phyloP scores from a whole-genome alignment of 2,888 invertebrate genomes.

The Melikaiella ostensackeni region DNA sequence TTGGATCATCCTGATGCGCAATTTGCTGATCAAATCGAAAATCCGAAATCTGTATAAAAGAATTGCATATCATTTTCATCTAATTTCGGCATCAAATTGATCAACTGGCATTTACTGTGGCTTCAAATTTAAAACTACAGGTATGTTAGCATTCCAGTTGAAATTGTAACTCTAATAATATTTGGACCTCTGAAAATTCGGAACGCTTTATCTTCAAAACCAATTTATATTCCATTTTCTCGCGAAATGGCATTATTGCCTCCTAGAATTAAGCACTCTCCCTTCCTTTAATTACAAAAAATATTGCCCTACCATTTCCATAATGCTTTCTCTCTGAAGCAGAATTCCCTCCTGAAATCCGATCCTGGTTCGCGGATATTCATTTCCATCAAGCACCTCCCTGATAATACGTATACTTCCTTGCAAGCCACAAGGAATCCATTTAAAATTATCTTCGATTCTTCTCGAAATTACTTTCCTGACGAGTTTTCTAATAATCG shows the following conservation, averaged over 20 bases:
- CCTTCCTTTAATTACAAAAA: slow-evolving; percentile 10
- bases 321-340: slow-evolving; percentile 27
- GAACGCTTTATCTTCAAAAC: background rate
- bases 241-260: background rate
- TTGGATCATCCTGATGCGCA: too few relatives aligned
- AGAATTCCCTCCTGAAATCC: slow-evolving; percentile 34
- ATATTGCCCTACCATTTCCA: slow-evolving; percentile 19
- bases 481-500: slow-evolving; percentile 13
- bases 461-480: slow-evolving; percentile 33
- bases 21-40: too few relatives aligned
- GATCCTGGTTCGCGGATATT: slow-evolving; percentile 8
- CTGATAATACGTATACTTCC: slow-evolving; percentile 22
- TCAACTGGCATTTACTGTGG: too few relatives aligned
- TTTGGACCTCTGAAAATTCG: background rate
- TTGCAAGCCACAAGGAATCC: slow-evolving; percentile 4
- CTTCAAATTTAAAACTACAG: too few relatives aligned
- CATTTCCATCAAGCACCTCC: slow-evolving; percentile 28
- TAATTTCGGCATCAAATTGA: too few relatives aligned
- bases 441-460: slow-evolving; percentile 36
- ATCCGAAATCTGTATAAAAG: too few relatives aligned
- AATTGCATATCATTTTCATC: too few relatives aligned
- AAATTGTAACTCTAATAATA: background rate
- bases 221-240: background rate
- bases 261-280: background rate
- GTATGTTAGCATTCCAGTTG: background rate